Conservation (phyloP, 2,797 vertebrate genomes). For the Kryptolebias ocellatus region DNA sequence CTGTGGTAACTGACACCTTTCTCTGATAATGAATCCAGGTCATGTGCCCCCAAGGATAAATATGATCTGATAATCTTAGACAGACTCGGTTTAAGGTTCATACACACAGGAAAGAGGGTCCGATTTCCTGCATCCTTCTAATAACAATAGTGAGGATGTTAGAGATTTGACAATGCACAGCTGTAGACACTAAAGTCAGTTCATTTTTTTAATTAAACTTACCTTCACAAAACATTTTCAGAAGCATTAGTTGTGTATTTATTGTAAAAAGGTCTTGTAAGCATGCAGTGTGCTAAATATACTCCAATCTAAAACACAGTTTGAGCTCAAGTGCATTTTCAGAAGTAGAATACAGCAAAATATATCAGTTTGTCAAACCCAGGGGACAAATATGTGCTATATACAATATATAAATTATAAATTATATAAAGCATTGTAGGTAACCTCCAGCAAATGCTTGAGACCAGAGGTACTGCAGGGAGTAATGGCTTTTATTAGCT, state of each 20-base stretch:
- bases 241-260: neutral
- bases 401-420: neutral
- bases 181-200: neutral
- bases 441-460: no score
- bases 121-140: conserved; percentile 9
- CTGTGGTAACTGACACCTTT: conserved; percentile 31
- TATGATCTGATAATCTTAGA: conserved; percentile 34
- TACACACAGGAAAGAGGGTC: conserved; percentile 13
- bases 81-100: neutral
- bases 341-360: neutral
- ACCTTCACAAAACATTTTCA: neutral
- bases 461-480: no score
- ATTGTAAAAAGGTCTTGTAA: no score
- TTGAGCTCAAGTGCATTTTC: neutral
- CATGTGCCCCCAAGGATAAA: conserved; percentile 34
- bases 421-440: no score
- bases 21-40: conserved; percentile 43
- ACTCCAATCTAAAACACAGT: neutral
- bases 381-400: neutral
- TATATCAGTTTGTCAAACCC: neutral
- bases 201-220: neutral
- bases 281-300: no score
- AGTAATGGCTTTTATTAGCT: no score
- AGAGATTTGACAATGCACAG: neutral
- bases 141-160: conserved; percentile 1